Conservation (phyloP, 2,888 invertebrate species). For the Ecdyonurus torrentis region DNA sequence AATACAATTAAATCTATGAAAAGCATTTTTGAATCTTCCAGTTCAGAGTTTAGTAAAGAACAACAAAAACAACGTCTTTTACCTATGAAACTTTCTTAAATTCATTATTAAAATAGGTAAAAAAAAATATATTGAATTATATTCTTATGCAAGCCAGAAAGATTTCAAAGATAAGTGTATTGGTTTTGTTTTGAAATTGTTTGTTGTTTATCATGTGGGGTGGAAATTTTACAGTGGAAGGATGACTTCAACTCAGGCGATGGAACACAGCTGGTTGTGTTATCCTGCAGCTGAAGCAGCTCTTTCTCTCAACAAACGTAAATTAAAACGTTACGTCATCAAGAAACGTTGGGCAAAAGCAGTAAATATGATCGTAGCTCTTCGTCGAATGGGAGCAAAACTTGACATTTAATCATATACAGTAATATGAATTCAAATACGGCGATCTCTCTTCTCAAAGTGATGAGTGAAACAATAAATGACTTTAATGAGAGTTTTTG, state of each 20-base stretch:
- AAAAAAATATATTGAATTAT: not conserved
- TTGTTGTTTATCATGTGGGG: no score
- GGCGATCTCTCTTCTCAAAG: no score
- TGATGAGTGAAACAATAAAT: not conserved
- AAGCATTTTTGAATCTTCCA: not conserved
- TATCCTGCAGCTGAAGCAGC: slow-evolving; percentile 33
- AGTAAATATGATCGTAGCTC: slow-evolving; percentile 71
- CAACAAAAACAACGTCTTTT: not conserved
- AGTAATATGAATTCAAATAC: no score
- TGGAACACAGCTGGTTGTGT: slow-evolving; percentile 66
- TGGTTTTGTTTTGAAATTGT: not conserved
- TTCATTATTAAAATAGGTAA: slow-evolving; percentile 8
- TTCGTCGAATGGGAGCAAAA: slow-evolving; percentile 72
- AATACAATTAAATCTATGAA: not conserved
- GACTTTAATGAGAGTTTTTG: not conserved
- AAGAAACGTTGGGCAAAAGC: slow-evolving; percentile 83
- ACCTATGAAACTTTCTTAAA: slow-evolving; percentile 5
- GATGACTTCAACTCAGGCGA: slow-evolving; percentile 48
- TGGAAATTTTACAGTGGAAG: no score
- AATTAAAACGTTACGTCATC: slow-evolving; percentile 74
- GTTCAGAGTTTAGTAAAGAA: not conserved
- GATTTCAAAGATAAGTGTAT: no score
- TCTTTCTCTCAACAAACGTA: slow-evolving; percentile 49
- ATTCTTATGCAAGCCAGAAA: not conserved
- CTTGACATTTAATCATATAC: slow-evolving; percentile 35